Conservation (phyloP, 2,888 invertebrate species). For the Lacanobia wlatinum region DNA sequence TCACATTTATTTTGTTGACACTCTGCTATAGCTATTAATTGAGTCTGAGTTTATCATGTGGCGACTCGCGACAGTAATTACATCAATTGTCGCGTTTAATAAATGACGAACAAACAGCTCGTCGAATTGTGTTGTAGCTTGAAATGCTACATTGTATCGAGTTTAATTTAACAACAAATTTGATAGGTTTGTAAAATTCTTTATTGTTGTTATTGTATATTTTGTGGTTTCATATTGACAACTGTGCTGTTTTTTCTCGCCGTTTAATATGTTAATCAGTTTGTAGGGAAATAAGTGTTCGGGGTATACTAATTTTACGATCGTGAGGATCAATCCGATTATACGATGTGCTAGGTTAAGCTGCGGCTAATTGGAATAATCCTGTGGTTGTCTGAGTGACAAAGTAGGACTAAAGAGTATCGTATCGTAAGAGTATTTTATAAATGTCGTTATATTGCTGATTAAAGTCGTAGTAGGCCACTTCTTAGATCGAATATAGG, state of each 20-base stretch:
- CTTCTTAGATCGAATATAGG: too few relatives aligned
- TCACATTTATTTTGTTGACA: slow-evolving; percentile 45
- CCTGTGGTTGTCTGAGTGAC: neutral
- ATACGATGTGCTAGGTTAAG: neutral
- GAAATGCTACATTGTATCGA: slow-evolving; percentile 4
- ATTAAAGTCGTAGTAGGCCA: too few relatives aligned
- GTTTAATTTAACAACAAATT: slow-evolving; percentile 15
- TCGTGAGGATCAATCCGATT: neutral
- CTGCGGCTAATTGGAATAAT: slow-evolving; percentile 2
- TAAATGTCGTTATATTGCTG: too few relatives aligned
- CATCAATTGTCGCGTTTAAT: slow-evolving; percentile 46
- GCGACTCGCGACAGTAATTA: slow-evolving; percentile 27
- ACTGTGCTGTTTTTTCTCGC: neutral
- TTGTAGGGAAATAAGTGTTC: too few relatives aligned
- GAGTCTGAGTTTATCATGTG: slow-evolving; percentile 55
- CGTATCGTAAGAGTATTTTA: too few relatives aligned
- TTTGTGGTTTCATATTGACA: slow-evolving; percentile 22
- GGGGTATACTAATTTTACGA: too few relatives aligned
- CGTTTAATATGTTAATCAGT: neutral
- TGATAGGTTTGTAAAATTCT: neutral
- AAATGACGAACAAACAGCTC: slow-evolving; percentile 22
- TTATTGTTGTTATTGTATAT: neutral
- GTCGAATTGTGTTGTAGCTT: neutral
- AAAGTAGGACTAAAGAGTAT: too few relatives aligned
- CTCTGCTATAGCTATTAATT: slow-evolving; percentile 49